A percentile compares a stretch with the other conserved stretches of the same genome.
Evolutionary conservation across 2,797 vertebrate species (phyloP).

Genomic region (Sebastolobus altivelis): DNA sequence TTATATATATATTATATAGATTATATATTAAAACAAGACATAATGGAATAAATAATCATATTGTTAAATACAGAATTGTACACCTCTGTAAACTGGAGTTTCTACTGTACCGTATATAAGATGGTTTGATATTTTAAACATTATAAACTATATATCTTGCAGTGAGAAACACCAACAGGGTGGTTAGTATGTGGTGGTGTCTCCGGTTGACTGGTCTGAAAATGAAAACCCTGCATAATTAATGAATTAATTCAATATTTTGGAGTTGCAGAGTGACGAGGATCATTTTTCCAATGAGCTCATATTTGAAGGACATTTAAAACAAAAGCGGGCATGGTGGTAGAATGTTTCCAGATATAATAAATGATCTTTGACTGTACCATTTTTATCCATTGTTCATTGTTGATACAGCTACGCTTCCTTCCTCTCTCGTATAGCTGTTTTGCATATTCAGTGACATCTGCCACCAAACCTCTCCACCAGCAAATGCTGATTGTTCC

Average conservation of each 20-base stretch:
- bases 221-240: neutral
- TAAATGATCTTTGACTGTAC: neutral
- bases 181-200: neutral
- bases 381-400: neutral
- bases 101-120: neutral
- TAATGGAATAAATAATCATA: neutral
- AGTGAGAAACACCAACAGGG: neutral
- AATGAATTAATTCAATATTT: neutral
- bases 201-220: neutral
- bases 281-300: conserved; percentile 10
- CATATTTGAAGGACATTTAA: neutral
- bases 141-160: neutral
- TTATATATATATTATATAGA: no score
- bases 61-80: neutral
- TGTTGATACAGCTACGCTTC: conserved; percentile 21
- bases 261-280: neutral
- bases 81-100: neutral
- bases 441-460: conserved; percentile 70
- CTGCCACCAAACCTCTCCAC: conserved; percentile 47
- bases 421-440: conserved; percentile 23
- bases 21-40: neutral
- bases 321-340: neutral
- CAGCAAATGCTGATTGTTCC: conserved; percentile 39
- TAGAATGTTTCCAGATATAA: neutral
- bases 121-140: neutral